Evolutionary conservation across 1,140 invertebrate species (phyloP).

Genomic region (Globodera rostochiensis): DNA sequence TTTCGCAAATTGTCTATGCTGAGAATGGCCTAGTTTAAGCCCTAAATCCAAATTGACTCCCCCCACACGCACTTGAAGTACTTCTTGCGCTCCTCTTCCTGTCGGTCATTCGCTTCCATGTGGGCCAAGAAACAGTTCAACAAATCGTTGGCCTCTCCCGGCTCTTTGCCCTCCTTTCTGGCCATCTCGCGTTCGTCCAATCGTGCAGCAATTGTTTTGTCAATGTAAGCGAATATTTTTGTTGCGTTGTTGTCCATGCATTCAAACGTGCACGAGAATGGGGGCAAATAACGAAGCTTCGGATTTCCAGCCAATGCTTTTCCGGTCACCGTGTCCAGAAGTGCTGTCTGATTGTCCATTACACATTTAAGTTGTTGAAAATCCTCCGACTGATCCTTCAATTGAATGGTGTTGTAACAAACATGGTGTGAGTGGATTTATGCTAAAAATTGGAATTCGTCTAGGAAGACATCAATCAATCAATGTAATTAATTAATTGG

Average conservation of each 20-base stretch:
- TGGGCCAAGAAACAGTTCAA: slow-evolving; percentile 21
- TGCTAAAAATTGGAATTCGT: too few relatives aligned
- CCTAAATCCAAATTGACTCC: background rate
- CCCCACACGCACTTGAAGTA: too few relatives aligned
- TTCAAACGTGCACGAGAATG: slow-evolving; percentile 17
- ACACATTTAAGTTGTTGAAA: slow-evolving; percentile 18
- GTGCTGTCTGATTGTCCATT: slow-evolving; percentile 14
- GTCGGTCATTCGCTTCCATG: slow-evolving; percentile 3
- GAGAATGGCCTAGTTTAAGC: slow-evolving; percentile 1
- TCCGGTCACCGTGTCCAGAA: background rate
- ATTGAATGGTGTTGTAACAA: background rate
- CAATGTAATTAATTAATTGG: too few relatives aligned
- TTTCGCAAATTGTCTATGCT: slow-evolving; percentile 24
- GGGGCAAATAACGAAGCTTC: slow-evolving; percentile 25
- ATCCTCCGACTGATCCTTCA: slow-evolving; percentile 13
- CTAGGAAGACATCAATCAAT: too few relatives aligned
- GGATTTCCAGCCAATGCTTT: slow-evolving; percentile 23
- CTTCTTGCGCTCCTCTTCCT: background rate
- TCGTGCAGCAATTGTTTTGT: slow-evolving; percentile 12
- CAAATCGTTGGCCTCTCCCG: slow-evolving; percentile 1
- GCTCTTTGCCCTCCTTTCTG: background rate
- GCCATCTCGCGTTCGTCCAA: slow-evolving; percentile 15
- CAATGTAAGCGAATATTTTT: slow-evolving; percentile 4
- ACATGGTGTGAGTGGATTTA: too few relatives aligned
- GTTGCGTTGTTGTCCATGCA: slow-evolving; percentile 11